Percentiles rank a stretch among this genome's conserved stretches.
Evolutionary conservation across 2,797 vertebrate genomes (phyloP).

Genomic region (Diceros bicornis): DNA sequence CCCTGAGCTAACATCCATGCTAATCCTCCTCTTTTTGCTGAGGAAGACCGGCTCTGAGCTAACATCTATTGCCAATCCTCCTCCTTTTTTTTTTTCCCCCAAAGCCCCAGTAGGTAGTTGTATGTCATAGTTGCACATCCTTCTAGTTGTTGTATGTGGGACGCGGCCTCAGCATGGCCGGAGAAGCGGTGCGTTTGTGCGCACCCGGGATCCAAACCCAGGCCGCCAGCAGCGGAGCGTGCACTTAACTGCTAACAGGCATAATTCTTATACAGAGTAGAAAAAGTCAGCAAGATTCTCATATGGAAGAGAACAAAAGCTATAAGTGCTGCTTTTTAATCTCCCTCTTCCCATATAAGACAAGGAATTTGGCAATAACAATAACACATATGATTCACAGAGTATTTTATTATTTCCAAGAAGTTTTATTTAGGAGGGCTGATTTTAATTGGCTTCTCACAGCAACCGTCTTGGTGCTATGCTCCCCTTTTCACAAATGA

Average conservation of each 20-base stretch:
- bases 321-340: not conserved
- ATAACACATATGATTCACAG: not conserved
- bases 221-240: too few species aligned
- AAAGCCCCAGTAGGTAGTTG: too few species aligned
- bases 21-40: too few species aligned
- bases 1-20: too few species aligned
- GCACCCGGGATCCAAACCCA: too few species aligned
- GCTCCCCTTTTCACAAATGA: not conserved
- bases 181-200: too few species aligned
- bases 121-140: too few species aligned
- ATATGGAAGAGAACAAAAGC: not conserved
- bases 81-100: too few species aligned
- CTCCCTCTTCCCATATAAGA: not conserved
- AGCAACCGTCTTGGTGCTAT: not conserved
- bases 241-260: not conserved
- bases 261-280: not conserved
- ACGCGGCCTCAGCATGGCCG: too few species aligned
- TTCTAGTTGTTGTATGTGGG: too few species aligned
- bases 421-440: not conserved
- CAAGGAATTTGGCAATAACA: not conserved
- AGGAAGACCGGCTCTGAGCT: too few species aligned
- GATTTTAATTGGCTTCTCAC: not conserved
- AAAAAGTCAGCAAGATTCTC: not conserved
- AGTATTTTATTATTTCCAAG: not conserved
- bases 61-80: too few species aligned